Base-by-base conservation (phyloP, 2,888 invertebrate species). In the Neuroscelio doddi region DNA sequence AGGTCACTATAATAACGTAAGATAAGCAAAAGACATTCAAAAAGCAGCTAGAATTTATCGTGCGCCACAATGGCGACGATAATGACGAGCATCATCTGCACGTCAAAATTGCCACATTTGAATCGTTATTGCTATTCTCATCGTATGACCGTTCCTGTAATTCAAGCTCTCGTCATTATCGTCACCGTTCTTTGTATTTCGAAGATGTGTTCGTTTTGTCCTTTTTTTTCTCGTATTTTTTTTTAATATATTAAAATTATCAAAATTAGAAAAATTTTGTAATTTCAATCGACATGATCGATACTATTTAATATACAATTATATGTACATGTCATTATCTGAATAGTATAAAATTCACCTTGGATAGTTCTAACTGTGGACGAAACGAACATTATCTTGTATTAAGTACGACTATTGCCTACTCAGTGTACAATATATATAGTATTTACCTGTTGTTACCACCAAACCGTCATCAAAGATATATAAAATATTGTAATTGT, bases 361-460 rank as follows among this genome's bases (percentile, higher is more conserved):
- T n/a, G n/a, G n/a, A n/a, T n/a, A n/a, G n/a, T n/a, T n/a, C n/a
- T n/a, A n/a, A n/a, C 21, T 21, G 15, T n/a, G 9, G 30, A 45
- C 34, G 24, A 34, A 34, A 14, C 47, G 47, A 24, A 36, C 52
- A 64, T 64, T n/a, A 79, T 72, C 76, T 79, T 79, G 75, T 80
- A 80, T 74, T 81, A 82, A 80, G 80, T 83, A 83, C 80, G 80
- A 83, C 80, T 83, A 82, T 82, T 81, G 84, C 84, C 84, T 84
- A 83, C 79, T 84, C 80, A 84, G 84, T 84, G 84, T 84, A 84
- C 84, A 84, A 84, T 84, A 83, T 83, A 81, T 83, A 82, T 84
- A 84, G 83, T 84, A 84, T 83, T 84, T 83, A 84, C 82, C 83
- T 83, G 83, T 84, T 84, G 84, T 84, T 84, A 84, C 82, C 84